These are phyloP conservation scores for Petrocephalus schoutedeni DNA, from an alignment of 2,797 vertebrate genomes.

Conservation along the genomic window DNA sequence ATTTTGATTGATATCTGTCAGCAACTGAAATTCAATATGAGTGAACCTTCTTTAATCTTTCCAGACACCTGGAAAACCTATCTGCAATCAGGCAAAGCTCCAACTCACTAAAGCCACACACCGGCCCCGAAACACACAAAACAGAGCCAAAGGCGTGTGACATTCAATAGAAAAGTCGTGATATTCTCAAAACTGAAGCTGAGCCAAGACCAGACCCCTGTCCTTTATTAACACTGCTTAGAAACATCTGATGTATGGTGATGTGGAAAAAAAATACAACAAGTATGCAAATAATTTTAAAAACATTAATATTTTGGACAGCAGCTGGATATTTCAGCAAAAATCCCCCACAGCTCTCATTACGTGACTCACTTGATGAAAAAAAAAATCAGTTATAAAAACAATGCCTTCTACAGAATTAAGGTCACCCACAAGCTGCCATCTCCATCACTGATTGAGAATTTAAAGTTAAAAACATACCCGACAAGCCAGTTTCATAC, in stretches of 20 bases:
- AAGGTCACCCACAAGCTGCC: neutral
- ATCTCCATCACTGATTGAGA: neutral
- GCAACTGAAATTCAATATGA: neutral
- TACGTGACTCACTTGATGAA: constrained; percentile 9
- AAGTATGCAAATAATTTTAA: neutral
- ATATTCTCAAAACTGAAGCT: neutral
- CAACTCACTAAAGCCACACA: neutral
- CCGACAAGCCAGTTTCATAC: neutral
- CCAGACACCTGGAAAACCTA: neutral
- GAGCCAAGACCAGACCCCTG: neutral
- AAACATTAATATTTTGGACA: neutral
- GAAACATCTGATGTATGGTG: neutral
- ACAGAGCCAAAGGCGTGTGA: neutral
- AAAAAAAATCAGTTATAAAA: neutral
- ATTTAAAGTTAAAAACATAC: neutral
- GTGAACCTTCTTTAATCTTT: neutral
- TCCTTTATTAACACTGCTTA: neutral
- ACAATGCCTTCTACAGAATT: constrained; percentile 6
- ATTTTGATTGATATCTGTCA: neutral
- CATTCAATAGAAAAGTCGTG: neutral
- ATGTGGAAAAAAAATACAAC: neutral
- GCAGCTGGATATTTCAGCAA: neutral
- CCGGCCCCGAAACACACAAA: neutral
- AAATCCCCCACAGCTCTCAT: constrained; percentile 5
- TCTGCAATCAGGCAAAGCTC: neutral